Evolutionary conservation across 2,888 invertebrate species (phyloP), one percentile per base, ranked within the genome.

Genomic region (Drosophila barbarae): DNA sequence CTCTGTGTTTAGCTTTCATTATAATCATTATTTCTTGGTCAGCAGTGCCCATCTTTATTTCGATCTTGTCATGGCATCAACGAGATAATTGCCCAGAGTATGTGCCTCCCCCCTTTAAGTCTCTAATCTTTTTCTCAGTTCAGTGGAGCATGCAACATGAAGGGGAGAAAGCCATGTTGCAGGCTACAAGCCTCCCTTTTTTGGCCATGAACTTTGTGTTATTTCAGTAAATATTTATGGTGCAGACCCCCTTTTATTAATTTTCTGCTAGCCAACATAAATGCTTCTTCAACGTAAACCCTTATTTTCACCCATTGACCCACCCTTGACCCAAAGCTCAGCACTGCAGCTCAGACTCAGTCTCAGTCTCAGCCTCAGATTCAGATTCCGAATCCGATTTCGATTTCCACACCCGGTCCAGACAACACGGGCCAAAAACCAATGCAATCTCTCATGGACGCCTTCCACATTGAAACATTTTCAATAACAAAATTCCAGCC

Each of bases 401-500:
- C 60, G 32, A 41, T 35, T 60, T 41, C 39, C 39, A 57, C 44
- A 28, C 54, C 55, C 38, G n/a, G 26, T 34, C 23, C 53, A 57
- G 34, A 41, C 41, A 34, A 34, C 54, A 28, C 46, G 30, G n/a
- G 55, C 55, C 55, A 34, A 15, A 53, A 53, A 56, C 50, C 46
- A 28, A 41, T 59, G 46, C 65, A 57, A 42, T 72, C 74, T 71
- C 57, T 66, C 51, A 30, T 55, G 55, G 21, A 36, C 35, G 36
- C 55, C 28, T 15, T 52, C 28, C 36, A 55, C 72, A 69, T 72
- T 70, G 80, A 81, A 81, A 84, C 80, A 81, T 81, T 84, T 84
- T 75, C 85, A 81, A 81, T 81, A 81, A 84, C 75, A 71, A 84
- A 81, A 81, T 81, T 81, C 80, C 80, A 82, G 46, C 39, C 46